These are phyloP conservation scores for Nephrocerus scutellatus DNA, from an alignment of 2,888 invertebrate genomes.

Conservation along the genomic window DNA sequence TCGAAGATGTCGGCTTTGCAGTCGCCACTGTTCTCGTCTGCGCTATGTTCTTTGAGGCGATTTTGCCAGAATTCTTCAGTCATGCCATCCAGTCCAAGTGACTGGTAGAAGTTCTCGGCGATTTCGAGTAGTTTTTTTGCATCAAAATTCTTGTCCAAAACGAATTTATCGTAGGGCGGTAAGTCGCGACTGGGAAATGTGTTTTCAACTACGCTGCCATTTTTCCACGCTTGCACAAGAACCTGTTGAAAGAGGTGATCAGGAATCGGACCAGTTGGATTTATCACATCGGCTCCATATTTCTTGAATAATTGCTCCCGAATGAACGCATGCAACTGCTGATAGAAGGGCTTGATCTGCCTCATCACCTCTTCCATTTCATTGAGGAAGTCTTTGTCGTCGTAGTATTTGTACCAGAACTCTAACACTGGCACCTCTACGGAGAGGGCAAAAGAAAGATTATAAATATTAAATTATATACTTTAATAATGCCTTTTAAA, in stretches of 20 bases:
- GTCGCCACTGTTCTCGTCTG: conserved; percentile 33
- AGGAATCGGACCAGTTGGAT: conserved; percentile 64
- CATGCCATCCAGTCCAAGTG: conserved; percentile 35
- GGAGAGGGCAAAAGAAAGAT: not conserved
- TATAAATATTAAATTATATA: no score
- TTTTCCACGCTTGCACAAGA: conserved; percentile 39
- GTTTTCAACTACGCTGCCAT: conserved; percentile 37
- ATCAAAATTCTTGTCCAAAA: conserved; percentile 26
- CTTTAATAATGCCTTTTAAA: not conserved
- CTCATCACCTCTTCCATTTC: conserved; percentile 47
- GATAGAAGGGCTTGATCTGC: conserved; percentile 59
- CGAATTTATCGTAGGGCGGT: conserved; percentile 38
- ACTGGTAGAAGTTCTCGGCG: conserved; percentile 39
- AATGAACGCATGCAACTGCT: conserved; percentile 74
- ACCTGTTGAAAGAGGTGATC: conserved; percentile 63
- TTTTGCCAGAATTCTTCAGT: conserved; percentile 31
- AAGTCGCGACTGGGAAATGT: conserved; percentile 35
- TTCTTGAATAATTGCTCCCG: conserved; percentile 60
- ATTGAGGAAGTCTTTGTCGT: conserved; percentile 32
- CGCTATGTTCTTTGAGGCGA: conserved; percentile 36
- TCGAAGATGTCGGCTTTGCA: conserved; percentile 43
- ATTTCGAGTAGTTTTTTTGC: conserved; percentile 33
- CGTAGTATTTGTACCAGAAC: conserved; percentile 40
- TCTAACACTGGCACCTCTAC: conserved; percentile 33
- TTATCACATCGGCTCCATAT: conserved; percentile 61